Conservation (phyloP, 2,888 invertebrate genomes). For the Drosophila heteroneura region DNA sequence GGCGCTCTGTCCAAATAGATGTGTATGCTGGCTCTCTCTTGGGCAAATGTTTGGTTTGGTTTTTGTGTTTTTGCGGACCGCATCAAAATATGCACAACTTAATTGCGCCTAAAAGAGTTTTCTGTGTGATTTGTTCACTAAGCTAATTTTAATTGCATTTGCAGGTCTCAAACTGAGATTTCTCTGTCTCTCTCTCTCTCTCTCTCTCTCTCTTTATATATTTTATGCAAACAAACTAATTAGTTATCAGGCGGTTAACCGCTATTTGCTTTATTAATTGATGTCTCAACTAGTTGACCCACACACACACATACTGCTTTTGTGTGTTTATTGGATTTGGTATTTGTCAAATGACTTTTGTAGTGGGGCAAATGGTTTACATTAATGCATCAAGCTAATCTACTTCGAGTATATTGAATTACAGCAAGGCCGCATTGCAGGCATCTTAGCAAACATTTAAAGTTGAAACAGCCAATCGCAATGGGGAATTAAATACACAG, state of each 20-base stretch:
- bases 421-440: conserved; percentile 6
- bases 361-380: conserved; percentile 20
- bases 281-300: conserved; percentile 27
- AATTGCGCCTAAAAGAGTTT: conserved; percentile 62
- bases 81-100: conserved; percentile 56
- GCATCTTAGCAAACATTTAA: conserved; percentile 17
- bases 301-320: conserved; percentile 7
- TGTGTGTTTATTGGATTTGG: conserved; percentile 33
- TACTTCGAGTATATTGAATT: conserved; percentile 7
- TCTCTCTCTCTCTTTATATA: background rate
- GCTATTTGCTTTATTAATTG: conserved; percentile 72
- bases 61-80: conserved; percentile 14
- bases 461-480: conserved; percentile 24
- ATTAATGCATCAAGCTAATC: conserved; percentile 13
- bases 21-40: background rate
- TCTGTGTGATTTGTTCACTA: conserved; percentile 55
- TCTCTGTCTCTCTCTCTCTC: background rate
- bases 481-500: background rate
- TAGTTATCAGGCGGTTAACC: conserved; percentile 66
- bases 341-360: conserved; percentile 30
- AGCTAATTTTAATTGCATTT: conserved; percentile 70
- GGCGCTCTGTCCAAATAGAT: background rate
- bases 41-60: conserved; percentile 5
- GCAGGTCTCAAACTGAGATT: conserved; percentile 36
- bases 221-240: conserved; percentile 31